Evolutionary conservation across 2,113 vertebrate species (phyloP), one percentile per base, ranked within the genome.

Genomic region (Eurystomus gularis): DNA sequence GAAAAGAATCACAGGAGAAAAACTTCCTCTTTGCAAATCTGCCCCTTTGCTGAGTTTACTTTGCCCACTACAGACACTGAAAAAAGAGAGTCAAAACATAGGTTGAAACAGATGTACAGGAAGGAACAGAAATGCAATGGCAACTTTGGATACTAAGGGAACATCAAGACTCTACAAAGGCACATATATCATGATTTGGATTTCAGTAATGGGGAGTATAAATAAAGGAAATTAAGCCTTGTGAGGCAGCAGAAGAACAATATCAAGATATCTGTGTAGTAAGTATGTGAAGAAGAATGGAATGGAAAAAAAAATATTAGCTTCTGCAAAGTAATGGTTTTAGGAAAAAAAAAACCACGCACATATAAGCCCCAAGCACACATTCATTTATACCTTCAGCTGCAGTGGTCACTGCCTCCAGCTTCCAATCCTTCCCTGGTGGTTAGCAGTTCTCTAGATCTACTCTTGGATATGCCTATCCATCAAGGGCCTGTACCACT

Each of bases 301-400:
- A 84, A 80, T 3, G 6, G 10, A 9, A 48, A 35, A 90, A 42
- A 51, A 72, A 5, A 16, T 10, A 3, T 4, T 54, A 58, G 9
- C 29, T 93, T 49, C 25, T 75, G 42, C 10, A 70, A 62, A 70
- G 11, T 10, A 31, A 44, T 44, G 35, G 13, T 15, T 69, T 51
- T 4, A 37, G 44, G 29, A 11, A 48, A 52, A 11, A 48, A 52
- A 62, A 4, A 23, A 10, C 19, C 0, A 15, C 0, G 0, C 16
- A 11, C 15, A 4, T 13, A 7, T 3, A 57, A 69, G 23, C 37
- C 69, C 64, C 29, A 57, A 66, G 86, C 54, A 62, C 21, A n/a
- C 2, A 1, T 48, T 57, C 42, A 37, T 60, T 71, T 68, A 33
- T 13, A 26, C 18, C 46, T 83, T 55, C 62, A 69, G 79, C 58